phyloP scores from a whole-genome alignment of 2,113 vertebrate genomes.

The Odocoileus virginianus region DNA sequence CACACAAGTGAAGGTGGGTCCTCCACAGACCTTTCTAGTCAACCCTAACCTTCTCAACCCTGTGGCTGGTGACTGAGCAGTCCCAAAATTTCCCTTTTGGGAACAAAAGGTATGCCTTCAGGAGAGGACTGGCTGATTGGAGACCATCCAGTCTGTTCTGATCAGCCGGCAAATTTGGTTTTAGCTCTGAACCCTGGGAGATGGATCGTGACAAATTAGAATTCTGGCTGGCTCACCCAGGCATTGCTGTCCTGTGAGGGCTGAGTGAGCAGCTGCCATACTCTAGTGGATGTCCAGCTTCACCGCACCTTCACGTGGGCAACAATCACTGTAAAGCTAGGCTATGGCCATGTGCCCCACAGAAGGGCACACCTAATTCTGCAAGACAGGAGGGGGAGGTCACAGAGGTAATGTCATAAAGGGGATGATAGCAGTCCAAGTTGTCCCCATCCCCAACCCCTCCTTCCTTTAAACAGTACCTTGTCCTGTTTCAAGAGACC shows the following conservation, averaged over 20 bases:
- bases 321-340: neutral
- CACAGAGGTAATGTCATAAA: conserved; percentile 69
- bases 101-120: neutral
- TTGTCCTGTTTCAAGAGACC: neutral
- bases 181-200: neutral
- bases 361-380: neutral
- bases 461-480: neutral
- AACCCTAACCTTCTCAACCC: neutral
- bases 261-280: neutral
- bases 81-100: too few relatives aligned
- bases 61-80: neutral
- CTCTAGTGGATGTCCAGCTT: neutral
- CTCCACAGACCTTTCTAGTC: neutral
- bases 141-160: neutral
- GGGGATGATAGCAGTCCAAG: neutral
- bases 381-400: neutral
- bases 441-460: neutral
- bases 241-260: neutral
- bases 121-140: neutral
- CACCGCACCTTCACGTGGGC: neutral
- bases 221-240: conserved; percentile 18
- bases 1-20: neutral
- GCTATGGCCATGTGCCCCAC: neutral
- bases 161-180: neutral
- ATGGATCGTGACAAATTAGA: neutral